phyloP scores from a whole-genome alignment of 1,140 invertebrate genomes.

The Mercenaria mercenaria region DNA sequence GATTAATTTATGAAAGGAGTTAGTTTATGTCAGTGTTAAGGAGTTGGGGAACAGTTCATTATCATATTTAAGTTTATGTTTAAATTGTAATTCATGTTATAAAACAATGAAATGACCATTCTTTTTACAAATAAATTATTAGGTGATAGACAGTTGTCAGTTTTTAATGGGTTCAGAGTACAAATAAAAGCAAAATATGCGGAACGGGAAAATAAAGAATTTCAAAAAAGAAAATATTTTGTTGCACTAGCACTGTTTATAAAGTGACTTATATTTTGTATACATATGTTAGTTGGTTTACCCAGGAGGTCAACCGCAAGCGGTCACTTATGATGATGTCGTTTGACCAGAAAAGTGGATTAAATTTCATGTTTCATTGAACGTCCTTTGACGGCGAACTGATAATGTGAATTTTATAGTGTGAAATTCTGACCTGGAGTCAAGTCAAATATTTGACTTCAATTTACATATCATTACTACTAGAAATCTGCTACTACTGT shows the following conservation, averaged over 20 bases:
- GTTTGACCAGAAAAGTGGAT: constrained; percentile 20
- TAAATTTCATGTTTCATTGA: constrained; percentile 27
- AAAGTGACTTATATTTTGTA: not conserved
- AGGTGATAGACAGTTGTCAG: too few relatives aligned
- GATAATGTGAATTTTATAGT: constrained; percentile 25
- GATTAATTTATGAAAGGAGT: too few relatives aligned
- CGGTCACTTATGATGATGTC: constrained; percentile 23
- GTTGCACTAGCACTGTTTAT: not conserved
- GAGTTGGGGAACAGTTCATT: too few relatives aligned
- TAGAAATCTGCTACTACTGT: not conserved
- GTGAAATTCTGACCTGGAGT: not conserved
- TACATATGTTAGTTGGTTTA: not conserved
- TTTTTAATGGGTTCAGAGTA: too few relatives aligned
- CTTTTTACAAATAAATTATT: too few relatives aligned
- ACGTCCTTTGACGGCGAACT: not conserved
- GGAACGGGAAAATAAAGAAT: too few relatives aligned
- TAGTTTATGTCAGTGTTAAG: too few relatives aligned
- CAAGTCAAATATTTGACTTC: constrained; percentile 20
- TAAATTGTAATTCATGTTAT: too few relatives aligned
- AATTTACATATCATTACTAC: constrained; percentile 27
- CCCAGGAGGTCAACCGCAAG: not conserved
- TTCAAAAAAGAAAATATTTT: not conserved
- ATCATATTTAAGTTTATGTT: too few relatives aligned
- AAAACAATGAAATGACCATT: too few relatives aligned
- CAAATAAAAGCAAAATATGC: too few relatives aligned